phyloP scores from a whole-genome alignment of 2,113 vertebrate genomes.

The Corythoichthys haematopterus region DNA sequence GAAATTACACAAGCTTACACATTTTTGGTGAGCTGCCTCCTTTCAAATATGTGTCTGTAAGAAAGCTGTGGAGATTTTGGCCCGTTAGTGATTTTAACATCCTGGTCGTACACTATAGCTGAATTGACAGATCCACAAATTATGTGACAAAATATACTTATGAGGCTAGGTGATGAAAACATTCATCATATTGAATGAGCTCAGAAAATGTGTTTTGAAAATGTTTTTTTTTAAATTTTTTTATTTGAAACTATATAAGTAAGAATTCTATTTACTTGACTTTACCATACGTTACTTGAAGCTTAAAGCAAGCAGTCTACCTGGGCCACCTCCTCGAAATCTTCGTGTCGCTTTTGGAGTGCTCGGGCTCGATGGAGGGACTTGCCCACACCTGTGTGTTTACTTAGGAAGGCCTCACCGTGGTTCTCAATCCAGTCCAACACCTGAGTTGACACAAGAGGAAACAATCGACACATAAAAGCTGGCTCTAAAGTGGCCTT shows the following conservation, averaged over 20 bases:
- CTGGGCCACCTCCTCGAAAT: constrained; percentile 98
- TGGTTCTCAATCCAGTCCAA: constrained; percentile 99
- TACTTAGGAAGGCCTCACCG: constrained; percentile 96
- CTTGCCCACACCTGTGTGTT: constrained; percentile 96
- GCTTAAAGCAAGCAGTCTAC: constrained; percentile 53
- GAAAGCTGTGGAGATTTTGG: neutral
- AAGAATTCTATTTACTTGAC: too few relatives aligned
- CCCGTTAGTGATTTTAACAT: neutral
- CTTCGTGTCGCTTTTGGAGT: constrained; percentile 94
- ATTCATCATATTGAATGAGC: neutral
- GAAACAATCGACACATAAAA: neutral
- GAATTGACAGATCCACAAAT: too few relatives aligned
- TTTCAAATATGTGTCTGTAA: neutral
- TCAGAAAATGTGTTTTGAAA: neutral
- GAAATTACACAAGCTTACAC: neutral
- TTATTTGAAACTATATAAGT: too few relatives aligned
- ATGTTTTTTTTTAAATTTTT: neutral
- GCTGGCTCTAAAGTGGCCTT: constrained; percentile 21
- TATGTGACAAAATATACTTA: neutral
- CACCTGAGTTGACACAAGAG: constrained; percentile 73
- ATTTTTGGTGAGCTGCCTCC: neutral
- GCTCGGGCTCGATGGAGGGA: constrained; percentile 95
- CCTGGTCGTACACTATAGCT: neutral
- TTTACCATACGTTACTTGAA: neutral
- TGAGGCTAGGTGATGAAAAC: neutral